Base-by-base conservation (phyloP, 2,113 vertebrate species). In the Raja brachyura region DNA sequence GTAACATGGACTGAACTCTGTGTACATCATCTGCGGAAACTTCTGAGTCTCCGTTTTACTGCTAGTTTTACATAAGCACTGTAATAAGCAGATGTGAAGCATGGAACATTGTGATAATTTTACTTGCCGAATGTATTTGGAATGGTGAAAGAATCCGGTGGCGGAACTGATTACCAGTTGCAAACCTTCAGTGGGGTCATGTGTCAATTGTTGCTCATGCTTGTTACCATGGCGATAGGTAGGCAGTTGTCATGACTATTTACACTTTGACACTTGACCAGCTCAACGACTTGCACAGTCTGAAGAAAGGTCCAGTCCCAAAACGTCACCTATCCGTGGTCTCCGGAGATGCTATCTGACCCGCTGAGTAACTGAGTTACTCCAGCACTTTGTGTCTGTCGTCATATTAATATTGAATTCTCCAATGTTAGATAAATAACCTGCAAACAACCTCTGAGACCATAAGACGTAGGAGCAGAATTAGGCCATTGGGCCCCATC, bases 21-120 rank as follows among this genome's bases (percentile, higher is more conserved):
- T 63, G 59, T 63, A 63, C 28, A 5, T 88, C 61, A 39, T 14
- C 20, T 61, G 5, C 8, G 28, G 61, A 66, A 59, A 88, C 28
- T 63, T 31, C 31, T 16, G 5, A 88, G 83, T 31, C 16, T 25
- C 59, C 31, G 63, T 88, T 88, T 88, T 63, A 66, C n/a, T 6
- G 9, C n/a, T 66, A 28, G 59, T 18, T 86, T 88, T 85, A 25
- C 25, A 59, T 59, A 31, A 88, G 83, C n/a, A 66, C 83, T 31
- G 56, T 63, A 61, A 59, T 85, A 85, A 85, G 54, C 56, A 54
- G 8, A 20, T 85, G 22, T 85, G 79, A n/a, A 86, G 25, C 10
- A 63, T 86, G 56, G 56, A 59, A 61, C 61, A 86, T 86, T 86
- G 56, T 86, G 56, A n/a, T 86, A 61, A 86, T 61, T 86, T 22